Conservation (phyloP, 1,140 invertebrate species). For the Polyergus mexicanus region DNA sequence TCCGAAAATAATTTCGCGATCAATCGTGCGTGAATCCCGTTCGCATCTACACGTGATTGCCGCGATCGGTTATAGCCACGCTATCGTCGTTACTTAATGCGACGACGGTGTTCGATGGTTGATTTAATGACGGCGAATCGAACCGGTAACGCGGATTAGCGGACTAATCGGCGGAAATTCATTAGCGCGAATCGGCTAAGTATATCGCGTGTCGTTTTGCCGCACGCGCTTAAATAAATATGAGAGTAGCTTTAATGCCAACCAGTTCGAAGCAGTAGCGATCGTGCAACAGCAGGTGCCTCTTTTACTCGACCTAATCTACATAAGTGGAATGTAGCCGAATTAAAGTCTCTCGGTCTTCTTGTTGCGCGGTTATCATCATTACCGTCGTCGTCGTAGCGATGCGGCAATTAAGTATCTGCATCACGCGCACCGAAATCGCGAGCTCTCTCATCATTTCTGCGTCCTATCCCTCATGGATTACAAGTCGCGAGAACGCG, state of each 20-base stretch:
- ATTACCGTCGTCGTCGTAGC: not conserved
- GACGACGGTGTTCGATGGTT: not conserved
- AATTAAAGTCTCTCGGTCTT: constrained; percentile 67
- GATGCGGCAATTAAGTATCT: constrained; percentile 12
- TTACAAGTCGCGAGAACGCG: not conserved
- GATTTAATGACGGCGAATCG: constrained; percentile 35
- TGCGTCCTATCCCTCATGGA: not conserved
- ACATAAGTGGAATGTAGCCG: constrained; percentile 76
- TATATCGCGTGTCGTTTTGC: not conserved
- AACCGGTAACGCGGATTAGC: constrained; percentile 49
- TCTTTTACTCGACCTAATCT: constrained; percentile 69
- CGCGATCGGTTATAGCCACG: not conserved
- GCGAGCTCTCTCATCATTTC: not conserved
- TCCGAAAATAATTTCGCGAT: constrained; percentile 59
- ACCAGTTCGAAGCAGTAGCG: constrained; percentile 64
- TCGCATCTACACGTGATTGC: not conserved
- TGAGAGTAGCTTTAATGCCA: constrained; percentile 59
- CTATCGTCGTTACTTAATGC: constrained; percentile 15
- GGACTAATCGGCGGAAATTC: constrained; percentile 66
- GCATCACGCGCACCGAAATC: not conserved
- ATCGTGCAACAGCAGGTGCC: constrained; percentile 61
- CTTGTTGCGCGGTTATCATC: constrained; percentile 2
- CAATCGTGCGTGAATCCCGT: constrained; percentile 39
- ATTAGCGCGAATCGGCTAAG: not conserved
- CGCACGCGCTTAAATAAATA: constrained; percentile 61